Percentiles rank a stretch among this genome's conserved stretches.
Evolutionary conservation across 2,888 invertebrate genomes (phyloP).

Genomic region (Perithous albicinctus): DNA sequence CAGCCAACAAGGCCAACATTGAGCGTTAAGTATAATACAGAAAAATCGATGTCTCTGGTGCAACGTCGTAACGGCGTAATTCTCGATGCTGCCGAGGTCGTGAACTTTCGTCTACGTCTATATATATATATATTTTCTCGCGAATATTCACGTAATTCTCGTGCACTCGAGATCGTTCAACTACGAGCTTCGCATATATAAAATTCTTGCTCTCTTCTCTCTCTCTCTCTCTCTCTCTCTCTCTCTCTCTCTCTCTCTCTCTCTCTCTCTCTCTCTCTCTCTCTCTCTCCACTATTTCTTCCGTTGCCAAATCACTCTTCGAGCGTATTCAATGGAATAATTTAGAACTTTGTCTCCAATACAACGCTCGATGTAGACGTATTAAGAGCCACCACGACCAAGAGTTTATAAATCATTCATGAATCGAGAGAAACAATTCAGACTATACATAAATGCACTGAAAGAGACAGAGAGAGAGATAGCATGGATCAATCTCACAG

Average conservation of each 20-base stretch:
- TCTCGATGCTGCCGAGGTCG: conserved; percentile 1
- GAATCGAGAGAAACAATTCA: conserved; percentile 37
- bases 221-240: no score
- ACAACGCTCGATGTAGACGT: conserved; percentile 7
- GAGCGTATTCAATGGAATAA: conserved; percentile 44
- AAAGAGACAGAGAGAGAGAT: background rate
- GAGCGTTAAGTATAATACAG: no score
- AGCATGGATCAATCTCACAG: conserved; percentile 13
- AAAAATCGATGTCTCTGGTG: conserved; percentile 23
- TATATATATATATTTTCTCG: no score
- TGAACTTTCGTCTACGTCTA: conserved; percentile 35
- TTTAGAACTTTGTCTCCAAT: conserved; percentile 43
- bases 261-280: no score
- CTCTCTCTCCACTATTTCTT: conserved; percentile 3
- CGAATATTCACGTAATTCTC: background rate
- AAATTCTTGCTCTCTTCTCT: no score
- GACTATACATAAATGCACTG: background rate
- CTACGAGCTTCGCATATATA: conserved; percentile 12
- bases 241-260: no score
- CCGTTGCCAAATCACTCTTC: conserved; percentile 40
- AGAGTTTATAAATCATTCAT: conserved; percentile 42
- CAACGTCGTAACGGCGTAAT: background rate
- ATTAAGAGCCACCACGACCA: no score
- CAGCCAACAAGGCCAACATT: no score
- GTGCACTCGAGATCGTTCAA: conserved; percentile 8